These are phyloP conservation scores for Embidobia sp. DNA, from an alignment of 2,888 invertebrate species.

Conservation along the genomic window DNA sequence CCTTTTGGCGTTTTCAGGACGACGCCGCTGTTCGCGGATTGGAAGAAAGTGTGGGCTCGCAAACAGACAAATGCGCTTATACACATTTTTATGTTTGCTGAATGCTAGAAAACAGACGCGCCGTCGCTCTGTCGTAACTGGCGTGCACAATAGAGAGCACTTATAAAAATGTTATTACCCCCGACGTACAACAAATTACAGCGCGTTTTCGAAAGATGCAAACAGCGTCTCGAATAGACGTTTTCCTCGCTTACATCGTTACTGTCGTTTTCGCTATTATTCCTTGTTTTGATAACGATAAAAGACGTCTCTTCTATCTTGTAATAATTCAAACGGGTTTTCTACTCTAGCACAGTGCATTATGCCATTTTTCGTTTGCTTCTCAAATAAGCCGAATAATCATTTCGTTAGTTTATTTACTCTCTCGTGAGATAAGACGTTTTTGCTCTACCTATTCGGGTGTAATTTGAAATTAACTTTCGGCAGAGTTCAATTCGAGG, in stretches of 20 bases:
- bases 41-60: constrained; percentile 3
- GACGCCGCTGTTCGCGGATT: neutral
- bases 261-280: constrained; percentile 7
- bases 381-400: too few relatives aligned
- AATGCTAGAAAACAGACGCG: constrained; percentile 33
- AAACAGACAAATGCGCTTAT: constrained; percentile 24
- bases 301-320: neutral
- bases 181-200: constrained; percentile 29
- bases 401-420: too few relatives aligned
- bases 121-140: constrained; percentile 20
- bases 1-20: neutral
- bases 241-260: constrained; percentile 13
- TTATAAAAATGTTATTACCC: constrained; percentile 46
- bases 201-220: constrained; percentile 32
- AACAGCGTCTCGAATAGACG: constrained; percentile 25
- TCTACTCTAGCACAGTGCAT: too few relatives aligned
- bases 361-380: too few relatives aligned
- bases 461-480: too few relatives aligned
- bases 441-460: too few relatives aligned
- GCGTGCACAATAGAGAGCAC: constrained; percentile 21
- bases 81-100: constrained; percentile 32
- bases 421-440: too few relatives aligned
- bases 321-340: neutral
- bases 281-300: neutral
- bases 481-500: too few relatives aligned